Evolutionary conservation across 2,888 invertebrate genomes (phyloP).

Genomic region (Limulus polyphemus): DNA sequence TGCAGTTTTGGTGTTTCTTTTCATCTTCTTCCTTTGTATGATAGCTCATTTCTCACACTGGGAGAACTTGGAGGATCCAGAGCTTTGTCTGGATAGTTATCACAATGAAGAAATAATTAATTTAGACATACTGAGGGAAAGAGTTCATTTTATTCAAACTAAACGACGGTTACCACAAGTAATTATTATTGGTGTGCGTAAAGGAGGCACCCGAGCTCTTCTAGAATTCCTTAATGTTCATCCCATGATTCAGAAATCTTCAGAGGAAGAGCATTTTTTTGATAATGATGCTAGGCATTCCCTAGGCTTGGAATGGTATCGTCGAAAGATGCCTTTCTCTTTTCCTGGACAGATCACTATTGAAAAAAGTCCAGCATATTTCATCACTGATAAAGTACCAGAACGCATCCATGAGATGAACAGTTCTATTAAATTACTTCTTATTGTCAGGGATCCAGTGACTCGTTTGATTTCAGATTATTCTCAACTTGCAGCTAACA

Average conservation of each 20-base stretch:
- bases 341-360: conserved; percentile 84
- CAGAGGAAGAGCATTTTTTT: conserved; percentile 93
- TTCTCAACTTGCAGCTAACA: conserved; percentile 66
- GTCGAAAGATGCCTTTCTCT: conserved; percentile 85
- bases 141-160: conserved; percentile 15
- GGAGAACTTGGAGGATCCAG: no score
- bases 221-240: conserved; percentile 34
- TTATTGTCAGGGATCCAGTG: conserved; percentile 92
- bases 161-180: conserved; percentile 35
- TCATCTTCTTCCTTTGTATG: no score
- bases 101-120: no score
- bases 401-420: conserved; percentile 90
- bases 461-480: conserved; percentile 93
- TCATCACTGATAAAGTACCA: conserved; percentile 88
- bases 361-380: conserved; percentile 96
- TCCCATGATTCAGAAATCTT: conserved; percentile 70
- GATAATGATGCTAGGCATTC: conserved; percentile 70
- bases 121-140: no score
- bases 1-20: no score
- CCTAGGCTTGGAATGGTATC: conserved; percentile 87
- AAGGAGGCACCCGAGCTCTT: conserved; percentile 39
- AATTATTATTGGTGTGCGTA: conserved; percentile 38
- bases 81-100: no score
- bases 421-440: conserved; percentile 71
- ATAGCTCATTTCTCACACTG: no score